Evolutionary conservation across 1,140 invertebrate genomes (phyloP), one percentile per base, ranked within the genome.

Genomic region (Cephus cinctus): DNA sequence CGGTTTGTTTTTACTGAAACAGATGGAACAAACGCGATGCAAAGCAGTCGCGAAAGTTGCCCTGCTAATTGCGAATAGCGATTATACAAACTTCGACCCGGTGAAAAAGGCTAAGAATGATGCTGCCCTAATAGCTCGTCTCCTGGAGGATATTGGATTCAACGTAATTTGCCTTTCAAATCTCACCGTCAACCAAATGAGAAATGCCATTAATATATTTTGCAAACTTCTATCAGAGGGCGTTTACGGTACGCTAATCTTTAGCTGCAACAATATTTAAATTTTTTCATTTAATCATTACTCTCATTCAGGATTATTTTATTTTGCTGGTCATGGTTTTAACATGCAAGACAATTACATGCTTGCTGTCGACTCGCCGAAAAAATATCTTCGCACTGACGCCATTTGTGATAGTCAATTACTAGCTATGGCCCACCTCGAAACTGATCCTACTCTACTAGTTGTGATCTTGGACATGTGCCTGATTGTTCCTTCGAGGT

Each of bases 291-390:
- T 43, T 23, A 36, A 35, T 27, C 12, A 19, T 31, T 21, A 36
- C 14, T 32, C 25, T 43, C 32, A 8, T 30, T 0, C 41, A 75
- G 73, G 61, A 36, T 49, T 76, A 19, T 68, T 76, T 34, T 74
- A 75, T 38, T 76, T 68, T 47, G 71, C 62, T 52, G 73, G 73
- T 0, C 73, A 76, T 63, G 73, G 73, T 39, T 75, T 74, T 36
- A 69, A 69, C 39, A 68, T 74, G 61, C 67, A 71, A 31, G 70
- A 72, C 19, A 71, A 57, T 57, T 74, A 71, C 12, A 67, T 76
- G 59, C 50, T 76, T 18, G 59, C 71, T 14, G 47, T 65, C 27
- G 68, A 76, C 49, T 56, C 65, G n/a, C 69, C 71, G 19, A 36
- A 49, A 48, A 15, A 40, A 43, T 73, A 63, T 46, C 50, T 66